Percentiles rank a stretch among this genome's conserved stretches.
These are phyloP conservation scores for Dipus sagitta DNA, from an alignment of 2,797 vertebrate genomes.

Conservation along the genomic window DNA sequence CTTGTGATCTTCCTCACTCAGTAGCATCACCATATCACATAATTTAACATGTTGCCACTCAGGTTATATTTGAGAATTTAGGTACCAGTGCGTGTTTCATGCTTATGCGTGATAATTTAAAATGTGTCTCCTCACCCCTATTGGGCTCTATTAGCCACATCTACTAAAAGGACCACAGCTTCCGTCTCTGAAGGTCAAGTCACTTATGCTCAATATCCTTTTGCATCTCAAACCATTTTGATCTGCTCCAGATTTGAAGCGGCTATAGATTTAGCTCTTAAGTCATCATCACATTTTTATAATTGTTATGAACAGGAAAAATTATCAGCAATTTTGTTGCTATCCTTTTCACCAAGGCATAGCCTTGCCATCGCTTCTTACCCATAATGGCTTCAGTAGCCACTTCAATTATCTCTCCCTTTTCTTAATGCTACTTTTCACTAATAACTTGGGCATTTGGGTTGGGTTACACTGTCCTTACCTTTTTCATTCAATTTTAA, in stretches of 20 bases:
- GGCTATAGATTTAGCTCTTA: neutral
- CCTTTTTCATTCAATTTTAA: neutral
- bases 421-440: neutral
- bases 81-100: neutral
- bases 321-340: neutral
- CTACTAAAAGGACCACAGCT: neutral
- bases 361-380: neutral
- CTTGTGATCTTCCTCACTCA: neutral
- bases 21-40: too few species aligned
- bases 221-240: neutral
- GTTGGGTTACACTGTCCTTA: neutral
- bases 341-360: neutral
- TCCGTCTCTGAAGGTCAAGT: rapidly evolving
- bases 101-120: neutral
- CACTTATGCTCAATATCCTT: neutral
- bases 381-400: neutral
- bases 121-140: neutral
- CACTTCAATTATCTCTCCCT: neutral
- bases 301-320: neutral
- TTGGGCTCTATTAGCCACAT: neutral
- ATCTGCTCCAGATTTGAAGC: neutral
- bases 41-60: neutral
- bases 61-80: neutral
- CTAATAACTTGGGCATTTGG: neutral
- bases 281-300: neutral